Base-by-base conservation (phyloP, 2,888 invertebrate species). In the Orthosia cruda region DNA sequence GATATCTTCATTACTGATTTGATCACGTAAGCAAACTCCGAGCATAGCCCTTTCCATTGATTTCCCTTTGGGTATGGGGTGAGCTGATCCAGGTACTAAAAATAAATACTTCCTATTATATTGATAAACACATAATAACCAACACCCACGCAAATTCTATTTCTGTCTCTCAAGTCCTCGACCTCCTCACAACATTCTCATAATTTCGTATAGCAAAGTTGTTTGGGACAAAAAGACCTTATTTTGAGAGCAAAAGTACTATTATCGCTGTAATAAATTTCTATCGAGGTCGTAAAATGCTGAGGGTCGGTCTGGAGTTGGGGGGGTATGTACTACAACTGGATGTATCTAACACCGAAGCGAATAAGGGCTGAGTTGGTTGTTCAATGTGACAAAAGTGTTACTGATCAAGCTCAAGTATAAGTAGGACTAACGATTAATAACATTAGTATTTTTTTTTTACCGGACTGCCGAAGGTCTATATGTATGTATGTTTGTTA, bases 241-340 rank as follows among this genome's bases (percentile, higher is more conserved):
- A 67, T 80, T 81, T 83, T 72, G 64, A 70, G 81, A 67, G 73
- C 68, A 63, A 32, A 83, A 78, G 79, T 74, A 71, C 61, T 75
- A 80, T 83, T 80, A 74, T 74, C 61, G 71, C 32, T 20, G 58
- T 75, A 67, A 81, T 87, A 87, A 87, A 87, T 86, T 77, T 72
- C 75, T 85, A 85, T 85, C 85, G 83, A 72, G 73, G 71, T 61
- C 81, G 63, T 85, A 78, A 87, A 86, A 71, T 69, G 70, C 63
- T 62, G 64, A 71, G 66, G 62, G 65, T 65, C 7, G 66, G 45
- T 26, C 11, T 54, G 20, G 45, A 62, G 69, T 32, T n/a, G 61
- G 61, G 65, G 23, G 55, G 20, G 40, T 47, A 23, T 45, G 61
- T 66, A 59, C 63, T 72, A 50, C 12, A 3, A 7, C 4, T 32